Evolutionary conservation across 2,888 invertebrate genomes (phyloP).

Genomic region (Torymus tubicola): DNA sequence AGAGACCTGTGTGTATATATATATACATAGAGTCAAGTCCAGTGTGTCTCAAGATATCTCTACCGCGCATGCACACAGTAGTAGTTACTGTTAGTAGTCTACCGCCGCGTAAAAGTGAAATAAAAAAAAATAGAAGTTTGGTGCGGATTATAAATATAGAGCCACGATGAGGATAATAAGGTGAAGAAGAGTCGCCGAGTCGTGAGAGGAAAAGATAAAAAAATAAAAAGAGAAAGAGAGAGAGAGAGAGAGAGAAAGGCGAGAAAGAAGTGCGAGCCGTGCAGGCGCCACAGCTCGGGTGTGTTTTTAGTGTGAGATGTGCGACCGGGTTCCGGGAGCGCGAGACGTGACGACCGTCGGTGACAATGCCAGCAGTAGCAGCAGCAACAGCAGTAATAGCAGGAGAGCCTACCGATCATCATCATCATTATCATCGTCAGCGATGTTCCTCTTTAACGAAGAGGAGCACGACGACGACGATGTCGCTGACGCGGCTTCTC

Average conservation of each 20-base stretch:
- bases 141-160: too few species aligned
- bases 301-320: slow-evolving; percentile 38
- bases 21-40: too few species aligned
- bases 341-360: slow-evolving; percentile 34
- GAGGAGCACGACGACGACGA: too few species aligned
- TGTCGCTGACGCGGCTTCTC: background rate
- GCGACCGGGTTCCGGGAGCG: slow-evolving; percentile 27
- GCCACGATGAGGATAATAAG: background rate
- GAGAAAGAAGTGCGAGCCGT: background rate
- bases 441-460: too few species aligned
- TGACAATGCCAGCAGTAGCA: slow-evolving; percentile 30
- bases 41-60: too few species aligned
- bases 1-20: too few species aligned
- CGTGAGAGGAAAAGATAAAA: slow-evolving; percentile 27
- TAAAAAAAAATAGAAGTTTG: too few species aligned
- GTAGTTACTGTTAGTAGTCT: too few species aligned
- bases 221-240: slow-evolving; percentile 18
- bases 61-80: too few species aligned
- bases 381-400: background rate
- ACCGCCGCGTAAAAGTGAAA: too few species aligned
- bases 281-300: background rate
- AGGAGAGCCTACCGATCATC: too few species aligned
- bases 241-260: slow-evolving; percentile 17
- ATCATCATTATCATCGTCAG: too few species aligned
- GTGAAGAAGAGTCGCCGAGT: background rate